Percentiles rank a stretch among this genome's conserved stretches.
phyloP scores from a whole-genome alignment of 1,140 invertebrate species.

The Zaprionus tsacasi region DNA sequence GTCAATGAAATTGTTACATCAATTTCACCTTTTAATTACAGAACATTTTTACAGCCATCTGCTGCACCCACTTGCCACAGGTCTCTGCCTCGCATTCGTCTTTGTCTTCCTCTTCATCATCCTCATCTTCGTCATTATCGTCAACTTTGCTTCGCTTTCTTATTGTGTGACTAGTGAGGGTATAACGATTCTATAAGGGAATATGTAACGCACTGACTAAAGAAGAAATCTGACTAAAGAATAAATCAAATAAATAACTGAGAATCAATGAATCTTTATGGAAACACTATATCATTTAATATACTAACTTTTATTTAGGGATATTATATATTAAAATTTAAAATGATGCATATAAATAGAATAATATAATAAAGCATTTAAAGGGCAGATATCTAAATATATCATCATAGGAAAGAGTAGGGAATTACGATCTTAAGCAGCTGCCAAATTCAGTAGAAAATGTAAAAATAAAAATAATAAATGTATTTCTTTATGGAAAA shows the following conservation, averaged over 20 bases:
- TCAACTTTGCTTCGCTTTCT: not conserved
- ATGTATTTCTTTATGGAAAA: too few species aligned
- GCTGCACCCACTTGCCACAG: conserved; percentile 74
- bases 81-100: conserved; percentile 9
- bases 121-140: conserved; percentile 22
- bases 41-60: conserved; percentile 58
- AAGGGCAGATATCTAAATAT: too few species aligned
- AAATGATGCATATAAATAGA: too few species aligned
- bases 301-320: too few species aligned
- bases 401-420: too few species aligned
- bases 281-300: not conserved
- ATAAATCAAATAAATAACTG: not conserved
- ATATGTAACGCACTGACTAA: not conserved
- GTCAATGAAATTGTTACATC: conserved; percentile 69
- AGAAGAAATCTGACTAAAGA: too few species aligned
- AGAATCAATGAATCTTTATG: not conserved
- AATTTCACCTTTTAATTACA: conserved; percentile 79
- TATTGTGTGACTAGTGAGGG: not conserved
- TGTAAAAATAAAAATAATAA: too few species aligned
- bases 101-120: not conserved
- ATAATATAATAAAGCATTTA: too few species aligned
- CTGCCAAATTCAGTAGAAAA: too few species aligned
- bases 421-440: too few species aligned
- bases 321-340: too few species aligned
- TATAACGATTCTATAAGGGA: not conserved